Base-by-base conservation (phyloP, 2,888 invertebrate species). In the Incurvaria masculella region DNA sequence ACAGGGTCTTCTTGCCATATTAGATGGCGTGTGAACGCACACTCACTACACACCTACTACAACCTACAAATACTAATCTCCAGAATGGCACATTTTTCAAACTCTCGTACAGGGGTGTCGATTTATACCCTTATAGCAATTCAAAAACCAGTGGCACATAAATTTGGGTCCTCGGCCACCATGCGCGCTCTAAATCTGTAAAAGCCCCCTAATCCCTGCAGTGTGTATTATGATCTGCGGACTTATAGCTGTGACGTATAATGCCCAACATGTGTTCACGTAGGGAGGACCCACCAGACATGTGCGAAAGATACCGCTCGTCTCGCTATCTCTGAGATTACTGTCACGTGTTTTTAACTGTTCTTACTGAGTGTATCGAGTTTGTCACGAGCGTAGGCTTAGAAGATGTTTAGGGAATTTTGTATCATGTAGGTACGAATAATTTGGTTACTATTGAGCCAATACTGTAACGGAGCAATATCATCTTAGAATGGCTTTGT, bases 151-250 rank as follows among this genome's bases (percentile, higher is more conserved):
- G 55, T 53, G 62, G 60, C 33, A 8, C 33, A 33, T 33, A 33
- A 33, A 33, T 33, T 14, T 8, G 11, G 66, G 67, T 65, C 61
- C 61, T 57, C 57, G 59, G 76, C 78, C 78, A 78, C 78, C 75
- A 66, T 61, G 62, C 59, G 61, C 56, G 61, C 59, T 52, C 57
- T 67, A 65, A 69, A 66, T 65, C 66, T 61, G 58, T 57, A 51
- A 61, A 66, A 73, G 73, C 73, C 69, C 60, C 58, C 74, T 73
- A 76, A 74, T 74, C 73, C 51, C 49, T 46, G 57, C 63, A 66
- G 66, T 64, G 65, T 67, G 68, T 74, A 71, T 76, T 76, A 68
- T 75, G 76, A 76, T 74, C 65, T 68, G 63, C 60, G 69, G 72
- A 66, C 69, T 73, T 72, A 65, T 64, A 62, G 62, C 57, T 61